phyloP scores from a whole-genome alignment of 2,113 vertebrate genomes.

The Crotalus viridis region DNA sequence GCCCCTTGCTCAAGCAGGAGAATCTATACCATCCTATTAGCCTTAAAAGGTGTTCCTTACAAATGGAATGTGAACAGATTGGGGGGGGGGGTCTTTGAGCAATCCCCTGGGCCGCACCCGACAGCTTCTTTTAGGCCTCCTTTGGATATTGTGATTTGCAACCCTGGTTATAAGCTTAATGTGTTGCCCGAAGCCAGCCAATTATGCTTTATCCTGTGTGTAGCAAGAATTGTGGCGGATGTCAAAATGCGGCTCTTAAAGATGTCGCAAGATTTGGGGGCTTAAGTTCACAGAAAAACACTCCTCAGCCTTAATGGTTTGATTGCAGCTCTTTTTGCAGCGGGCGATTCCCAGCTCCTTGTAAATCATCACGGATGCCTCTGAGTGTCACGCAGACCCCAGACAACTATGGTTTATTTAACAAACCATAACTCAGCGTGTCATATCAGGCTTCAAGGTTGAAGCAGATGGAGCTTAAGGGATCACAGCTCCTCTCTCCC shows the following conservation, averaged over 20 bases:
- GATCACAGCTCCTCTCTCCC: neutral
- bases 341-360: neutral
- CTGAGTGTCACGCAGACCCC: neutral
- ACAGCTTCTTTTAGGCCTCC: neutral
- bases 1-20: too few species aligned
- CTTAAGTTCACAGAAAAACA: neutral
- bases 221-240: neutral
- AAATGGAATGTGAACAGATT: neutral
- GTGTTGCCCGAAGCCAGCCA: neutral
- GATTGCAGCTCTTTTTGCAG: too few species aligned
- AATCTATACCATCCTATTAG: neutral
- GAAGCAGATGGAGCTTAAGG: neutral
- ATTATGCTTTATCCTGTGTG: neutral
- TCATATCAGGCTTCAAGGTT: neutral
- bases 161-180: neutral
- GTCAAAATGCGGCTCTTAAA: neutral
- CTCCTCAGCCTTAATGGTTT: neutral
- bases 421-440: neutral
- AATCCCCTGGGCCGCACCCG: neutral
- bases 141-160: neutral
- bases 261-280: neutral
- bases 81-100: neutral
- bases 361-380: neutral
- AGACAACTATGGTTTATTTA: neutral
- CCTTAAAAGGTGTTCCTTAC: neutral